These are phyloP conservation scores for Pseudonaja textilis DNA, from an alignment of 2,113 vertebrate genomes.

Conservation along the genomic window DNA sequence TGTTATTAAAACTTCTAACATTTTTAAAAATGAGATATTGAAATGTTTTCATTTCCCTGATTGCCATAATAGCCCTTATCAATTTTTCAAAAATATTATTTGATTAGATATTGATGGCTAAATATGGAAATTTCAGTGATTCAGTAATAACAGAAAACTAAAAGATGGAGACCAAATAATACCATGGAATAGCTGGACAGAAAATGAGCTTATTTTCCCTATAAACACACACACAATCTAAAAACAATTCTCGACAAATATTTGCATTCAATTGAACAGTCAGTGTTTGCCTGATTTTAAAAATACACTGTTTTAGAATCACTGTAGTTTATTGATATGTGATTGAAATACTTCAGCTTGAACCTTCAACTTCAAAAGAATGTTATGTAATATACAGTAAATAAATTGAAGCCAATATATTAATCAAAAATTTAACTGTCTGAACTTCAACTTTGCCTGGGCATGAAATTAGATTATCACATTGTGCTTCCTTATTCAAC, in stretches of 20 bases:
- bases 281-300: not conserved
- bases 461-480: not conserved
- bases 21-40: not conserved
- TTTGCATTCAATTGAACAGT: not conserved
- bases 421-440: not conserved
- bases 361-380: not conserved
- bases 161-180: not conserved
- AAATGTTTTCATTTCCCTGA: not conserved
- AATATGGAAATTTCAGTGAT: not conserved
- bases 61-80: not conserved
- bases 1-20: not conserved
- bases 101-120: not conserved
- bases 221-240: not conserved
- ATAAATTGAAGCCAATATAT: not conserved
- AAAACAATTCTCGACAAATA: not conserved
- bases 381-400: not conserved
- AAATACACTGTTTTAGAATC: not conserved
- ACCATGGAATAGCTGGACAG: not conserved
- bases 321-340: not conserved
- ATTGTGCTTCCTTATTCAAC: not conserved
- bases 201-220: not conserved
- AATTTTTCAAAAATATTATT: not conserved
- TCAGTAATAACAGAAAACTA: not conserved
- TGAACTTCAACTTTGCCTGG: not conserved
- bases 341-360: not conserved